Percentiles rank a stretch among this genome's conserved stretches.
Conservation (phyloP, 2,797 vertebrate species). For the Synanceia verrucosa region DNA sequence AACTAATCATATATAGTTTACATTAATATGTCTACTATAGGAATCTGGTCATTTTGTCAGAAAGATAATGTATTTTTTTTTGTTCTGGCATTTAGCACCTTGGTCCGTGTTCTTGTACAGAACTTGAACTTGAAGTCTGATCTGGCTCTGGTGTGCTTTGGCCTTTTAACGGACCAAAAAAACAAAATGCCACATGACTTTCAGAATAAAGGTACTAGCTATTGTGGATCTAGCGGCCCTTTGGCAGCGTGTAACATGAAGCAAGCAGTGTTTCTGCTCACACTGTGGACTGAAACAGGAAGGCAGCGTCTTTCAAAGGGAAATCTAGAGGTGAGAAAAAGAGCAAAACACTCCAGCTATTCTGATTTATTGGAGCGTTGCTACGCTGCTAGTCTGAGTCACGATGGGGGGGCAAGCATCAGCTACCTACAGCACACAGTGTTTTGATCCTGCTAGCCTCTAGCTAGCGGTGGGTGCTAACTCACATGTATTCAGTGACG, state of each 20-base stretch:
- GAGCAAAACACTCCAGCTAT: constrained; percentile 25
- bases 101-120: too few relatives aligned
- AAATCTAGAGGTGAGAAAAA: constrained; percentile 28
- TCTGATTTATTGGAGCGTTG: constrained; percentile 39
- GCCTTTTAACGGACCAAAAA: not conserved
- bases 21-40: not conserved
- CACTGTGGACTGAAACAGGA: constrained; percentile 35
- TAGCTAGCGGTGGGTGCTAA: constrained; percentile 71
- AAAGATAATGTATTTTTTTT: too few relatives aligned
- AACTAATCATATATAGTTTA: not conserved
- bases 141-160: too few relatives aligned
- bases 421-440: constrained; percentile 66
- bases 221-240: constrained; percentile 25
- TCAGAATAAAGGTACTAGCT: not conserved
- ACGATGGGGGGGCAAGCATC: constrained; percentile 51
- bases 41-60: not conserved
- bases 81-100: too few relatives aligned
- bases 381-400: constrained; percentile 44
- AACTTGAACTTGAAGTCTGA: too few relatives aligned
- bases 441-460: constrained; percentile 67
- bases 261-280: constrained; percentile 45
- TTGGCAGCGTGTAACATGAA: constrained; percentile 28
- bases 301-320: constrained; percentile 30
- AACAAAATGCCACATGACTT: not conserved
- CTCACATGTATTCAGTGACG: constrained; percentile 99